Conservation (phyloP, 2,113 vertebrate species). For the Oryctolagus cuniculus region mOryCun1.1 NC_091442.1:6543501-6544000, state of each 20-base stretch:
- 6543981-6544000: conserved; percentile 61
- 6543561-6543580: neutral
- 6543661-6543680: neutral
- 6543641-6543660: neutral
- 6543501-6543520: neutral
- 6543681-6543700: neutral
- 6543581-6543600: neutral
- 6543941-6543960: conserved; percentile 50
- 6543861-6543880: conserved; percentile 49
- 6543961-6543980: conserved; percentile 23
- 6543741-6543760: neutral
- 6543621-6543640: neutral
- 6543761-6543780: neutral
- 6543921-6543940: conserved; percentile 28
- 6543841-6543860: conserved; percentile 15
- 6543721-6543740: neutral
- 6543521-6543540: neutral
- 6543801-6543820: neutral
- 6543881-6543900: neutral
- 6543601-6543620: too few species aligned
- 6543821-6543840: neutral
- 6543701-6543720: conserved; percentile 7
- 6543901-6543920: conserved; percentile 66
- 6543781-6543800: neutral
- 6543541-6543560: neutral